These are phyloP conservation scores for Channa maculata DNA, from an alignment of 2,113 vertebrate species.

Conservation along the genomic window DNA sequence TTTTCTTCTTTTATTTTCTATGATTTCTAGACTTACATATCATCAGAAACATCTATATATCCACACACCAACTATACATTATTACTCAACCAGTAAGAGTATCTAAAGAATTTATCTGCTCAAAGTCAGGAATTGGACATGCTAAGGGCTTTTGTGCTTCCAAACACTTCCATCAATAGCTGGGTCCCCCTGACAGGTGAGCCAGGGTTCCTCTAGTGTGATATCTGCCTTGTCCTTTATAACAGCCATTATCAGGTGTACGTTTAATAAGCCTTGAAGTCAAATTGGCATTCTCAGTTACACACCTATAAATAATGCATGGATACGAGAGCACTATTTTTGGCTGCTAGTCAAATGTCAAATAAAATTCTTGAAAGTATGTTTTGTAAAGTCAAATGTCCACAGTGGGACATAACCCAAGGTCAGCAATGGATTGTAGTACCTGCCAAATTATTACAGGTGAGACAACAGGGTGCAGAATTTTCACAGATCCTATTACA, in stretches of 20 bases:
- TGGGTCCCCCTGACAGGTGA: conserved; percentile 64
- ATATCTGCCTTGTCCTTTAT: conserved; percentile 54
- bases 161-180: conserved; percentile 44
- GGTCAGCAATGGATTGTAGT: conserved; percentile 42
- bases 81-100: background rate
- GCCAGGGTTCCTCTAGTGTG: conserved; percentile 60
- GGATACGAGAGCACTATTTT: conserved; percentile 43
- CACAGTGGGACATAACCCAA: conserved; percentile 19
- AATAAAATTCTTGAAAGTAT: conserved; percentile 42
- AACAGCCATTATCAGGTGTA: conserved; percentile 74
- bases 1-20: background rate
- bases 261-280: conserved; percentile 77
- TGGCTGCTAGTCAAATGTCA: conserved; percentile 47
- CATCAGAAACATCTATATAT: conserved; percentile 7
- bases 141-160: conserved; percentile 25
- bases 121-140: conserved; percentile 7
- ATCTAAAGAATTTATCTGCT: conserved; percentile 18
- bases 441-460: conserved; percentile 54
- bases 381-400: conserved; percentile 53
- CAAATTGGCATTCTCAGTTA: conserved; percentile 73
- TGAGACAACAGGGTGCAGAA: conserved; percentile 50
- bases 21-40: background rate
- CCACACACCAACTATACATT: background rate
- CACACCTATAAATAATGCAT: conserved; percentile 71
- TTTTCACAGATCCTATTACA: conserved; percentile 75